These are phyloP conservation scores for Quadroppia sp. DNA, from an alignment of 2,888 invertebrate species.

Conservation along the genomic window DNA sequence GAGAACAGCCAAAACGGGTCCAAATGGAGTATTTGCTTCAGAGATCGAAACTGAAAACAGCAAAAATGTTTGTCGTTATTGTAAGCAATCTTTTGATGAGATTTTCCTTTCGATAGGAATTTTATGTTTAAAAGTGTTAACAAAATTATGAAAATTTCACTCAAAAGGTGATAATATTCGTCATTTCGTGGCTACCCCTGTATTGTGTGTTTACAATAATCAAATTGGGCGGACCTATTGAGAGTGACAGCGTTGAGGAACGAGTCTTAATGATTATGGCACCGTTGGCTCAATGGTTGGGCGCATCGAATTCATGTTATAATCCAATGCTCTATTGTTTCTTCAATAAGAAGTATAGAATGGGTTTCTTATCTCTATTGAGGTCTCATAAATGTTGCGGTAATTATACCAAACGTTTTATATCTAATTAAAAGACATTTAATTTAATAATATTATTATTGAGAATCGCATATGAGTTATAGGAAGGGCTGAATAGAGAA, in stretches of 20 bases:
- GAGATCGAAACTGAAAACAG: conserved; percentile 48
- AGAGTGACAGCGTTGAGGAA: conserved; percentile 44
- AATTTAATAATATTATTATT: too few species aligned
- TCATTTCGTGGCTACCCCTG: conserved; percentile 54
- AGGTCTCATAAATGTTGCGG: conserved; percentile 81
- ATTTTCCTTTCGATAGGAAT: too few species aligned
- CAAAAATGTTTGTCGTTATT: conserved; percentile 54
- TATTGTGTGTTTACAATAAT: conserved; percentile 51
- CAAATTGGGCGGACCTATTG: conserved; percentile 48
- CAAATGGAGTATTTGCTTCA: conserved; percentile 43
- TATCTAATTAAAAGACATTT: not conserved
- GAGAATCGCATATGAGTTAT: too few species aligned
- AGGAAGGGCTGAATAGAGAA: too few species aligned
- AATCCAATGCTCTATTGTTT: conserved; percentile 91
- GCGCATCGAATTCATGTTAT: conserved; percentile 89
- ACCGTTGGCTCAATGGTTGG: conserved; percentile 76
- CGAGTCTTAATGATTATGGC: conserved; percentile 58
- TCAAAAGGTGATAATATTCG: conserved; percentile 51
- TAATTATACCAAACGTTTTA: not conserved
- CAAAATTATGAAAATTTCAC: too few species aligned
- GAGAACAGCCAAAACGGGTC: conserved; percentile 50
- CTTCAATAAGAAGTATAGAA: conserved; percentile 88
- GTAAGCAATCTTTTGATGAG: not conserved
- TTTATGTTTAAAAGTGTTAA: too few species aligned
- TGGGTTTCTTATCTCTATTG: conserved; percentile 78